Base-by-base conservation (phyloP, 2,797 vertebrate species). In the Balearica regulorum region DNA sequence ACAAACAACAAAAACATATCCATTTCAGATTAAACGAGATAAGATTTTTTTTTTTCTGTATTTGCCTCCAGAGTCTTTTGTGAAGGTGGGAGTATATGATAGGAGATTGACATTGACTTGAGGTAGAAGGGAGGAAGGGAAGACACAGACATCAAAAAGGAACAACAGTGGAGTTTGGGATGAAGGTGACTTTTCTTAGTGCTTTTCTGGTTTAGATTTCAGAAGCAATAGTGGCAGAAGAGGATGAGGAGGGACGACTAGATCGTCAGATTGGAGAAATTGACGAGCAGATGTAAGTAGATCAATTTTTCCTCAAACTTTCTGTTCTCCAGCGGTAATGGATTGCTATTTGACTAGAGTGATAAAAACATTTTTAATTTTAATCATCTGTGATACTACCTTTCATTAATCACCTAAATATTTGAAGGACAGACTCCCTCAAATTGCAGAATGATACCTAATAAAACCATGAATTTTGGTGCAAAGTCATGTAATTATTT, bases 251-350 rank as follows among this genome's bases (percentile, higher is more conserved):
- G 95, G 99, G 99, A 5, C 99, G 99, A 8, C 83, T 99, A 54
- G 99, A 99, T 95, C 98, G 99, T 53, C 99, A 99, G 96, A 99
- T 99, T 81, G 99, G 99, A 72, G 99, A 99, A 97, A 99, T 99
- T 62, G 99, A 99, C 46, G 99, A 99, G 82, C 99, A 99, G 96
- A 99, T 99, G 98, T 98, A 96, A 97, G 98, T 98, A 92, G 86
- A 91, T 92, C 91, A 94, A 87, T 92, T 93, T 95, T 93, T 92
- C 89, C 83, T 96, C 66, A 90, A 72, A 76, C 89, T 88, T 93
- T 95, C 94, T 95, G 66, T 92, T 93, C 96, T 95, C 93, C 54
- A 87, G 69, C 60, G 62, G 43, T 57, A 93, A 53, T 53, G 55
- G 41, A 79, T 73, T 9, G 4, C 66, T 90, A 33, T 61, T 81